Conservation (phyloP, 2,888 invertebrate genomes). For the Tetragonisca angustula region DNA sequence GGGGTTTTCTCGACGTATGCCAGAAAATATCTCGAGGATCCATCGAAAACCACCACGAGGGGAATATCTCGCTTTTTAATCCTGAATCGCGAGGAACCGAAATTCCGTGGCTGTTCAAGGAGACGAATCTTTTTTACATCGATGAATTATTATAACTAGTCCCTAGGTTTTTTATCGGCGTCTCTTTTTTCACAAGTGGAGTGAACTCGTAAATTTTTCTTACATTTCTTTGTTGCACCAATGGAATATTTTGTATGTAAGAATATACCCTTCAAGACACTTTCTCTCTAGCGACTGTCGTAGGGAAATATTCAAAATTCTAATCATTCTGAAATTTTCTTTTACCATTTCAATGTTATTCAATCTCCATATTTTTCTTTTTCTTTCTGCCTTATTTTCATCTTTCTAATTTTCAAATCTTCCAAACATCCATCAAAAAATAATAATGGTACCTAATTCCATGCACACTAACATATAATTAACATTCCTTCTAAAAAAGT, state of each 20-base stretch:
- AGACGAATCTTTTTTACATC: neutral
- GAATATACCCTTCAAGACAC: no score
- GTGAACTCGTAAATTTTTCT: no score
- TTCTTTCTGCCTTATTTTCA: neutral
- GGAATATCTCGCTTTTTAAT: neutral
- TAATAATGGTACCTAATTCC: no score
- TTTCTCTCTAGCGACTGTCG: no score
- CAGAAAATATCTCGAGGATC: neutral
- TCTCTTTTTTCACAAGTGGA: no score
- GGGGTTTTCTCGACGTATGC: slow-evolving; percentile 47
- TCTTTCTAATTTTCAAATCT: neutral
- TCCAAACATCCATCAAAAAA: no score
- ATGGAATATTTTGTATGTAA: no score
- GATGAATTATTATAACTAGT: no score
- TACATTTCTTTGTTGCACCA: no score
- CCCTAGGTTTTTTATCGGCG: no score
- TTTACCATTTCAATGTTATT: neutral
- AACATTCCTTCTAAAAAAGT: no score
- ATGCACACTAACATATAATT: no score
- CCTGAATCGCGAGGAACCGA: neutral
- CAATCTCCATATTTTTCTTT: neutral
- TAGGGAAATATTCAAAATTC: neutral
- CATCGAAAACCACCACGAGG: neutral
- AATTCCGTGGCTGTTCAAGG: neutral
- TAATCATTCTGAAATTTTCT: neutral